Evolutionary conservation across 2,888 invertebrate species (phyloP).

Genomic region (Pyrochroa serraticornis): DNA sequence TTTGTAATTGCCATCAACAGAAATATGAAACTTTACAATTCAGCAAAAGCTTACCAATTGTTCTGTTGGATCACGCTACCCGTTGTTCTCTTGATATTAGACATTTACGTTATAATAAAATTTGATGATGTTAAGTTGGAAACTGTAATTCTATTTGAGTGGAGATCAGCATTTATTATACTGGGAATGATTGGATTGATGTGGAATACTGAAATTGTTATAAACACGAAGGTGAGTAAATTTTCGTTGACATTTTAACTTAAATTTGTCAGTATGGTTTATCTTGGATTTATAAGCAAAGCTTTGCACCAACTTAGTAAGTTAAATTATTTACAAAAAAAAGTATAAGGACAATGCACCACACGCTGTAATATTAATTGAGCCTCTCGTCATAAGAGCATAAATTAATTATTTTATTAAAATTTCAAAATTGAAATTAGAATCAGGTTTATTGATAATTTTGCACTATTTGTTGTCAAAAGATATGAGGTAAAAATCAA

Average conservation of each 20-base stretch:
- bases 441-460: no score
- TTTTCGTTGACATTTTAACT: not conserved
- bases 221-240: conserved; percentile 1
- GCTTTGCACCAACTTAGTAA: no score
- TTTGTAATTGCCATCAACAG: not conserved
- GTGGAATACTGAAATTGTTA: not conserved
- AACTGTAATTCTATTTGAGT: not conserved
- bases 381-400: no score
- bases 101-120: not conserved
- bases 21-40: not conserved
- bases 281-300: no score
- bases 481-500: no score
- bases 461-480: no score
- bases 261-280: no score
- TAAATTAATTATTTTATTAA: no score
- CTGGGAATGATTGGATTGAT: not conserved
- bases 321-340: not conserved
- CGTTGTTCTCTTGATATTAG: not conserved
- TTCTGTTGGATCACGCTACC: not conserved
- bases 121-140: not conserved
- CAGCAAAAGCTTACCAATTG: not conserved
- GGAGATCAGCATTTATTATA: not conserved
- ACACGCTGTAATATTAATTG: no score
- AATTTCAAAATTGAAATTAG: no score
- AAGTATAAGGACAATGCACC: not conserved